Percentiles rank a stretch among this genome's conserved stretches.
Evolutionary conservation across 2,888 invertebrate species (phyloP).

Genomic region (Eupithecia subumbrata): DNA sequence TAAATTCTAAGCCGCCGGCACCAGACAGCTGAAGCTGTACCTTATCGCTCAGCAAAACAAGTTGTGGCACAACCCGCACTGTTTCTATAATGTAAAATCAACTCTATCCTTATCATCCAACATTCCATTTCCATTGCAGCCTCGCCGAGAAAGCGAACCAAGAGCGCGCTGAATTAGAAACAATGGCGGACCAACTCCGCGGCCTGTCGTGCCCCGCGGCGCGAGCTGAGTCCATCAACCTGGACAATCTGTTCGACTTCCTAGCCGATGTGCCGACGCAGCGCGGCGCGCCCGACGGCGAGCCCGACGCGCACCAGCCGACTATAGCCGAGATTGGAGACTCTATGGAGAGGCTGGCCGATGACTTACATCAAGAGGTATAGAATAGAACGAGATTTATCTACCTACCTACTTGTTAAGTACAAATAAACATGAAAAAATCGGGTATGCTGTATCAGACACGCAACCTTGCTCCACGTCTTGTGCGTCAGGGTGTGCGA

Average conservation of each 20-base stretch:
- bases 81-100: neutral
- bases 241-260: slow-evolving; percentile 96
- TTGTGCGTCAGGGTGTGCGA: no score
- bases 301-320: slow-evolving; percentile 83
- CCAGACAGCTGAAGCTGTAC: no score
- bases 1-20: no score
- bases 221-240: slow-evolving; percentile 90
- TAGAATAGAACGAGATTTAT: neutral
- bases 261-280: slow-evolving; percentile 88
- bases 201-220: slow-evolving; percentile 66
- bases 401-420: no score
- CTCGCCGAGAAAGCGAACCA: slow-evolving; percentile 88
- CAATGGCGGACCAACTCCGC: slow-evolving; percentile 76
- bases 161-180: slow-evolving; percentile 82
- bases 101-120: neutral
- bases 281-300: slow-evolving; percentile 78
- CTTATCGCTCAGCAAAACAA: no score
- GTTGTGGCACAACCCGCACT: no score
- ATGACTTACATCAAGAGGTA: slow-evolving; percentile 92
- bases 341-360: slow-evolving; percentile 92
- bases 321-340: slow-evolving; percentile 93
- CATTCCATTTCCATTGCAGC: slow-evolving; percentile 48
- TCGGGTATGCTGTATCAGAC: no score
- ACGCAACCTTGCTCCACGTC: no score
- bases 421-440: no score